Conservation (phyloP, 2,888 invertebrate species). For the Microplitis deprimator region DNA sequence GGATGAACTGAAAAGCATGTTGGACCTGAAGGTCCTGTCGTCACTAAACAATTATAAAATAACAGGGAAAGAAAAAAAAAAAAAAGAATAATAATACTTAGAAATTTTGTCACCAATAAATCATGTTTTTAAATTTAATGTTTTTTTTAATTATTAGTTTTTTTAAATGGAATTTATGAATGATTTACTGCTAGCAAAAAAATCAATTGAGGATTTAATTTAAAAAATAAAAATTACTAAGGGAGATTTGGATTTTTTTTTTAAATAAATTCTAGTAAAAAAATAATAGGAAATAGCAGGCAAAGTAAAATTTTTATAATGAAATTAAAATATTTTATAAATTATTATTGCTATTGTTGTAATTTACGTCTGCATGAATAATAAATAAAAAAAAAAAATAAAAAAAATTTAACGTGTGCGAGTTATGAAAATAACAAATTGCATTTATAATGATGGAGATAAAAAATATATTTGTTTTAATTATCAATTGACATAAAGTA, state of each 20-base stretch:
- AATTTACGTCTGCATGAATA: neutral
- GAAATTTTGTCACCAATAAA: constrained; percentile 1
- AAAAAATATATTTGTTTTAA: neutral
- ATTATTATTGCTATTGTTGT: neutral
- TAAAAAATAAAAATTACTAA: too few species aligned
- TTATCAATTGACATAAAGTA: neutral
- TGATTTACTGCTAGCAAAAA: neutral
- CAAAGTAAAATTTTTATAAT: too few species aligned
- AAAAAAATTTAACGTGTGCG: neutral
- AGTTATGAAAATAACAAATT: neutral
- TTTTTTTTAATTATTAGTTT: neutral
- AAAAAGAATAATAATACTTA: constrained; percentile 18
- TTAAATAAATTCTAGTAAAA: too few species aligned
- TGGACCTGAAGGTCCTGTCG: constrained; percentile 74
- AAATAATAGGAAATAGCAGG: too few species aligned
- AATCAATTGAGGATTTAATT: too few species aligned
- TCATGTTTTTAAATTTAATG: neutral
- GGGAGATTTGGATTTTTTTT: too few species aligned
- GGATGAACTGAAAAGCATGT: constrained; percentile 95
- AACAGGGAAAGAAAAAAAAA: constrained; percentile 47
- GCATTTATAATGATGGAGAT: neutral
- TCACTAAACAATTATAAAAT: constrained; percentile 47
- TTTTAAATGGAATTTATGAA: constrained; percentile 19
- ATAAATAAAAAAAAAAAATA: neutral
- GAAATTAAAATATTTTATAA: too few species aligned